These are phyloP conservation scores for Cebus imitator DNA, from an alignment of 2,113 vertebrate genomes.

Conservation along the genomic window DNA sequence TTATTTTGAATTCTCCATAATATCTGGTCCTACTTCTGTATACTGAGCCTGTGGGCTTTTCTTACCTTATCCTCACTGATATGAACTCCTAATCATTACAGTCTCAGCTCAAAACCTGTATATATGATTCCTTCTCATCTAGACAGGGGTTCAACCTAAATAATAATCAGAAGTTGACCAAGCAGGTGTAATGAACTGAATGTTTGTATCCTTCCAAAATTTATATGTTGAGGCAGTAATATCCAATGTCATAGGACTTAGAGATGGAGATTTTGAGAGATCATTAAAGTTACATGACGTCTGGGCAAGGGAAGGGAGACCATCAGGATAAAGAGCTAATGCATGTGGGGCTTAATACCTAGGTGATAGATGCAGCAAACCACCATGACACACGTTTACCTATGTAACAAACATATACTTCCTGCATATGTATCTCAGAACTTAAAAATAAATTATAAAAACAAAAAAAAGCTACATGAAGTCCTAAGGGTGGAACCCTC, in stretches of 20 bases:
- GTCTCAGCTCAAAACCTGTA: neutral
- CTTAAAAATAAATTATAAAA: too few species aligned
- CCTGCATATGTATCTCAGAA: too few species aligned
- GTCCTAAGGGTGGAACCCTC: neutral
- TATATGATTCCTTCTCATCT: neutral
- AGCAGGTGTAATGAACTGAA: neutral
- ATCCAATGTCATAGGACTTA: neutral
- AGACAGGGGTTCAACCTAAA: neutral
- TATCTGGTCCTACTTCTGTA: neutral
- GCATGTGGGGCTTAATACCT: too few species aligned
- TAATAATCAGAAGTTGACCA: neutral
- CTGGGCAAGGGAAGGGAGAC: neutral
- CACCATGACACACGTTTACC: too few species aligned
- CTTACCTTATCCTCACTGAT: neutral
- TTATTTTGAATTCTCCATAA: neutral
- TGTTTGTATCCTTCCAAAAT: neutral
- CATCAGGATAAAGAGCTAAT: too few species aligned
- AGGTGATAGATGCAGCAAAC: too few species aligned
- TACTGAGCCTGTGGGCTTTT: neutral
- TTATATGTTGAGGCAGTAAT: neutral
- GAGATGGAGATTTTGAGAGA: neutral
- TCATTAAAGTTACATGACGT: neutral
- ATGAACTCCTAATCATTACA: neutral
- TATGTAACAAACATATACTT: too few species aligned
- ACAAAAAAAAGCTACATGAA: neutral